Conservation (phyloP, 2,113 vertebrate species). For the Burhinus oedicnemus region DNA sequence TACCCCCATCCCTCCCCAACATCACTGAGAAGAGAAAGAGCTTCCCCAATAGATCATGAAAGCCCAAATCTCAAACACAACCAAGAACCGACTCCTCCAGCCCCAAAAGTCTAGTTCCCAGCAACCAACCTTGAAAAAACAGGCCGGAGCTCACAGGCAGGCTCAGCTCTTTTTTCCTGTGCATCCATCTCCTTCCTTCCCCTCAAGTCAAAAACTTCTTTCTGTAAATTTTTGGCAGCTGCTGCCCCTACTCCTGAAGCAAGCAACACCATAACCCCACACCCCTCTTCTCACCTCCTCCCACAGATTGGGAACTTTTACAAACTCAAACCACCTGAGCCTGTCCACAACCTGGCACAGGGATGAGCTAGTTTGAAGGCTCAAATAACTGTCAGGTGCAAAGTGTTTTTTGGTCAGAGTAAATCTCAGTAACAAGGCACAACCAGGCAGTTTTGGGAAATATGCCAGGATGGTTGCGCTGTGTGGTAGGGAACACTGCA, state of each 20-base stretch:
- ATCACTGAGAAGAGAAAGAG: fast-evolving
- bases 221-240: fast-evolving
- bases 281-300: fast-evolving
- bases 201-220: too few relatives aligned
- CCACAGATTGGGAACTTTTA: fast-evolving
- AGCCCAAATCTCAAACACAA: fast-evolving
- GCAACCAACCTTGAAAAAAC: background rate
- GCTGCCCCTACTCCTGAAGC: fast-evolving
- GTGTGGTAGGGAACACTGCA: background rate
- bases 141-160: fast-evolving
- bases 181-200: background rate
- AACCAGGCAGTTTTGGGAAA: background rate
- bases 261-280: fast-evolving
- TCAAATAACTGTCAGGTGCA: background rate
- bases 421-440: background rate
- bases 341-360: background rate
- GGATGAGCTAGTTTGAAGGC: background rate
- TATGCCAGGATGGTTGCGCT: background rate
- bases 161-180: fast-evolving
- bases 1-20: too few relatives aligned
- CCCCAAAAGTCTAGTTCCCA: background rate
- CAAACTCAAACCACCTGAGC: background rate
- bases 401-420: background rate
- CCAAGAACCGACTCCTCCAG: fast-evolving
- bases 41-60: fast-evolving